A percentile compares a stretch with the other conserved stretches of the same genome.
phyloP scores from a whole-genome alignment of 2,888 invertebrate genomes.

The Diplolepis rosae region DNA sequence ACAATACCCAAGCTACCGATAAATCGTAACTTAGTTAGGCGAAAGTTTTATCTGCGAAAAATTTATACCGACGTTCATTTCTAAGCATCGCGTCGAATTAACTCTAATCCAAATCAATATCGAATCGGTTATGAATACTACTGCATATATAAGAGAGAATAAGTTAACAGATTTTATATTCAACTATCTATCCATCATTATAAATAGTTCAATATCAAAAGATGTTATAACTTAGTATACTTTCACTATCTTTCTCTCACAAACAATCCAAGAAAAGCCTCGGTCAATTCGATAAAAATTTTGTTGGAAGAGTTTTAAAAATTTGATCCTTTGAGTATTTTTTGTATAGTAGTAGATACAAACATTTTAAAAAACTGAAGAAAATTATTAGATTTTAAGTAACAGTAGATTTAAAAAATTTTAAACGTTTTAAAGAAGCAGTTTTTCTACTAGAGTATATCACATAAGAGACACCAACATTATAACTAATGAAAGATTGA shows the following conservation, averaged over 20 bases:
- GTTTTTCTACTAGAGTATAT: too few species aligned
- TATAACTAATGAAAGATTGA: too few species aligned
- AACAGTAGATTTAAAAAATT: too few species aligned
- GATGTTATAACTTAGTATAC: conserved; percentile 5
- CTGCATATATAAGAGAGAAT: neutral
- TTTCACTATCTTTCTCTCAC: conserved; percentile 7
- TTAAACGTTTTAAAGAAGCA: too few species aligned
- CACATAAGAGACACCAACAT: too few species aligned
- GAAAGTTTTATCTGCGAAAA: conserved; percentile 15
- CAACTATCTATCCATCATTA: neutral
- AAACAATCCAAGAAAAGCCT: neutral
- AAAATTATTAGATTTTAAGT: too few species aligned
- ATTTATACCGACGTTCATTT: neutral
- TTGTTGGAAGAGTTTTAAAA: neutral
- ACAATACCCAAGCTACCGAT: conserved; percentile 66
- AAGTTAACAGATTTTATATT: conserved; percentile 19
- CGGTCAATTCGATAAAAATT: neutral
- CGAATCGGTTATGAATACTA: conserved; percentile 3
- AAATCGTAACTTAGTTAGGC: conserved; percentile 55
- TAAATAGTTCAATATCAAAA: conserved; percentile 19
- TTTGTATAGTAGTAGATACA: neutral
- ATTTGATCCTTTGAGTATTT: too few species aligned
- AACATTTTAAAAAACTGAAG: too few species aligned
- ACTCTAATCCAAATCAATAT: conserved; percentile 8
- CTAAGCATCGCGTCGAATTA: neutral